Percentiles rank a stretch among this genome's conserved stretches.
phyloP scores from a whole-genome alignment of 1,140 invertebrate genomes.

The Anagrus nilaparvatae region DNA sequence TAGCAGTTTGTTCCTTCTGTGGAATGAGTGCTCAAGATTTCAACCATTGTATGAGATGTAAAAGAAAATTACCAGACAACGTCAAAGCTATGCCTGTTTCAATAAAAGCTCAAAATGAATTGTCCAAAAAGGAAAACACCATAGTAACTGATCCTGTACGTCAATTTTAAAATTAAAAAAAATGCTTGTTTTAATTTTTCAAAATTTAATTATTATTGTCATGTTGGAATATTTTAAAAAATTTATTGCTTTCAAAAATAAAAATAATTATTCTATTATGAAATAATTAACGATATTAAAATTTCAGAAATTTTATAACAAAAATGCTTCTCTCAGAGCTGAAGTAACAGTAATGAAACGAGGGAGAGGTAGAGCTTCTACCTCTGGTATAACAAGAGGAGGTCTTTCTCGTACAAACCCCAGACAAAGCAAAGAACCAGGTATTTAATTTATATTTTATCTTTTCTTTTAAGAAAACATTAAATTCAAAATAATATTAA shows the following conservation, averaged over 20 bases:
- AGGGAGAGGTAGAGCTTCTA: conserved; percentile 20
- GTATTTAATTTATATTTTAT: too few species aligned
- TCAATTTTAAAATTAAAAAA: conserved; percentile 11
- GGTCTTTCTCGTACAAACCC: conserved; percentile 10
- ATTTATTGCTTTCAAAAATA: not conserved
- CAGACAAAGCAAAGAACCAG: conserved; percentile 30
- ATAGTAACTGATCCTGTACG: conserved; percentile 32
- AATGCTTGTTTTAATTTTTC: not conserved
- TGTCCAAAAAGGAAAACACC: conserved; percentile 26
- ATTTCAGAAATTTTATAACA: conserved; percentile 32
- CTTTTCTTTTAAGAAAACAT: too few species aligned
- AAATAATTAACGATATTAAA: conserved; percentile 7
- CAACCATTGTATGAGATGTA: conserved; percentile 57
- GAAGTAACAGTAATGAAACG: conserved; percentile 14
- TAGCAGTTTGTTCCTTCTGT: conserved; percentile 61
- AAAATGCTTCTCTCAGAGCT: conserved; percentile 12
- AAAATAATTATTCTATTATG: not conserved
- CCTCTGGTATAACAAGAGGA: too few species aligned
- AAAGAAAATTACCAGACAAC: conserved; percentile 42
- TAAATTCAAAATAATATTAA: too few species aligned
- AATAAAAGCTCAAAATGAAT: conserved; percentile 15
- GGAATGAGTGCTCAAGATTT: conserved; percentile 62
- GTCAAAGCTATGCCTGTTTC: conserved; percentile 38
- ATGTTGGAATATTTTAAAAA: conserved; percentile 1
- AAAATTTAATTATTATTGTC: conserved; percentile 7